These are phyloP conservation scores for Dinothrombium tinctorium DNA, from an alignment of 1,140 invertebrate genomes.

Conservation along the genomic window DNA sequence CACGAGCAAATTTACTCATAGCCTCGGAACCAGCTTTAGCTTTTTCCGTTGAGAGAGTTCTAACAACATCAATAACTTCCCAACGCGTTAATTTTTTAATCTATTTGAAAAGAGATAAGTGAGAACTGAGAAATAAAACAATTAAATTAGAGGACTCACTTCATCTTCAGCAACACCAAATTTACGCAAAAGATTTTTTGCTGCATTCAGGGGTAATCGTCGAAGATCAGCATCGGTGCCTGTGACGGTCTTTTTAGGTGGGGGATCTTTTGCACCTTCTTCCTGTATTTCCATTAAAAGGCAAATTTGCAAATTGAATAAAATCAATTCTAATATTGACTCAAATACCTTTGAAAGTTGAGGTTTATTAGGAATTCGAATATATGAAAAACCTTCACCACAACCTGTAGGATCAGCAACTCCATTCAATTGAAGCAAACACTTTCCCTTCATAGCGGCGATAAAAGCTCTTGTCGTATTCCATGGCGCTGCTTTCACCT, in stretches of 20 bases:
- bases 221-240: constrained; percentile 96
- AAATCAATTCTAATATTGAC: constrained; percentile 5
- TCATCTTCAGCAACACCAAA: constrained; percentile 95
- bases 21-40: constrained; percentile 59
- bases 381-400: constrained; percentile 90
- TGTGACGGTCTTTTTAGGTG: constrained; percentile 86
- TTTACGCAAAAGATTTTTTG: constrained; percentile 78
- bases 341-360: constrained; percentile 22
- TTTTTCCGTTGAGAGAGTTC: constrained; percentile 92
- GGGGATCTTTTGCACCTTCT: constrained; percentile 31
- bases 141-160: too few relatives aligned
- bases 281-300: too few relatives aligned
- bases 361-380: constrained; percentile 85
- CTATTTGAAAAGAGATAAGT: too few relatives aligned
- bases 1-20: constrained; percentile 95
- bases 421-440: constrained; percentile 75
- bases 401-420: constrained; percentile 77
- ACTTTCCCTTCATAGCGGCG: constrained; percentile 90
- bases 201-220: constrained; percentile 78
- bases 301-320: too few relatives aligned
- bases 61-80: constrained; percentile 91
- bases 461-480: constrained; percentile 84
- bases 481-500: constrained; percentile 65
- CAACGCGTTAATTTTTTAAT: constrained; percentile 89
- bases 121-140: constrained; percentile 8